Evolutionary conservation across 2,113 vertebrate species (phyloP).

Genomic region (Phodopus roborovskii): DNA sequence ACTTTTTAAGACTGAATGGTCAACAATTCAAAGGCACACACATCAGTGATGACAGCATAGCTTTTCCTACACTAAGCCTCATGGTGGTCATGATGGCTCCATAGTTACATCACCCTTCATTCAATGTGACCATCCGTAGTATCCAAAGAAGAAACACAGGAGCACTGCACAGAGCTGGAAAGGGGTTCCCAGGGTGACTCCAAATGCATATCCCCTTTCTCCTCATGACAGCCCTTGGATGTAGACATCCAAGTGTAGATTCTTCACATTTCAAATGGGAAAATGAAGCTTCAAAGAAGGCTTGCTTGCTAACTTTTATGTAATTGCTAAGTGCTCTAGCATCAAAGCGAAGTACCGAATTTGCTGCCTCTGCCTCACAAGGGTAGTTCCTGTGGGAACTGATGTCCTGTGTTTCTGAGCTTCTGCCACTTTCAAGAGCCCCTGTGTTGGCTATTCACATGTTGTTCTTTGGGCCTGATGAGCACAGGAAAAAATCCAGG

Average conservation of each 20-base stretch:
- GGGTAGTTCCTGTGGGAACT: background rate
- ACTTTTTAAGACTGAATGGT: background rate
- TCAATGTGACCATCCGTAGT: background rate
- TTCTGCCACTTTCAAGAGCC: no score
- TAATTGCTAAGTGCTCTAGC: background rate
- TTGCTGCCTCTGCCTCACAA: background rate
- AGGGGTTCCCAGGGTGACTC: background rate
- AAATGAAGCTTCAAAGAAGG: background rate
- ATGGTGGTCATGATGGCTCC: background rate
- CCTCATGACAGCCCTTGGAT: background rate
- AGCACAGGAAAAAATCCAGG: accelerated
- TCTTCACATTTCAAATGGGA: background rate
- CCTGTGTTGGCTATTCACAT: background rate
- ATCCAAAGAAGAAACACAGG: background rate
- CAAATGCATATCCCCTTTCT: accelerated
- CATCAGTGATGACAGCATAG: no score
- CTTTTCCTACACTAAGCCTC: background rate
- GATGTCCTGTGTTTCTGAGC: accelerated
- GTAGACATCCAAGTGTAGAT: background rate
- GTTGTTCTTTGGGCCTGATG: background rate
- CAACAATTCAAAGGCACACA: background rate
- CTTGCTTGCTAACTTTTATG: background rate
- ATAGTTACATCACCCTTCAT: no score
- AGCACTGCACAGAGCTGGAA: background rate
- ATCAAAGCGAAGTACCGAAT: background rate